Evolutionary conservation across 2,888 invertebrate species (phyloP).

Genomic region (Archips crataeganus): DNA sequence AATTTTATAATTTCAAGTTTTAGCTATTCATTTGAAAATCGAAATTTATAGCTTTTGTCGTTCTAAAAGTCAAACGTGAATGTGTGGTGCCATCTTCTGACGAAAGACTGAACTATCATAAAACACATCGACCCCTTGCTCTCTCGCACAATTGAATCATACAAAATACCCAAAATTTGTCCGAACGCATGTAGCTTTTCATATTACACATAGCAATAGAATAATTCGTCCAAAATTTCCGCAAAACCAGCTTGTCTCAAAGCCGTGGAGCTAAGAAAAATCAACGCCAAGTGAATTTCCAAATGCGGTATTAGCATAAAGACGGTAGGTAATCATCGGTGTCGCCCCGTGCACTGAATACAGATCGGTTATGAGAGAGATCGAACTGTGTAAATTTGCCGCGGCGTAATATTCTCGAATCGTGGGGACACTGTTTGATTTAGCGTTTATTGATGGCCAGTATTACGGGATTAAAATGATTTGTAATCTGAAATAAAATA

Average conservation of each 20-base stretch:
- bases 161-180: too few species aligned
- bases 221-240: not conserved
- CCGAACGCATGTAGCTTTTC: too few species aligned
- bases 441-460: conserved; percentile 15
- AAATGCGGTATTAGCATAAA: conserved; percentile 75
- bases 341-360: conserved; percentile 65
- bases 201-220: not conserved
- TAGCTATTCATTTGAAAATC: too few species aligned
- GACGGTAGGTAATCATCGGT: conserved; percentile 75
- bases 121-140: too few species aligned
- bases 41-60: too few species aligned
- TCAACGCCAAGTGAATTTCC: conserved; percentile 75
- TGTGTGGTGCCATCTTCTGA: too few species aligned
- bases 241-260: conserved; percentile 6
- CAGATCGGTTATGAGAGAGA: conserved; percentile 53
- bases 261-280: conserved; percentile 58
- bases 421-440: conserved; percentile 24
- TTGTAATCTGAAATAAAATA: not conserved
- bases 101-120: too few species aligned
- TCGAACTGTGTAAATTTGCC: conserved; percentile 42
- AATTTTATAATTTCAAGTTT: too few species aligned
- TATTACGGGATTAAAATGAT: not conserved
- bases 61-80: too few species aligned
- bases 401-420: conserved; percentile 36
- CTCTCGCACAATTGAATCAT: too few species aligned